Conservation (phyloP, 2,797 vertebrate genomes). For the Ctenochaetus hawaiiensis region DNA sequence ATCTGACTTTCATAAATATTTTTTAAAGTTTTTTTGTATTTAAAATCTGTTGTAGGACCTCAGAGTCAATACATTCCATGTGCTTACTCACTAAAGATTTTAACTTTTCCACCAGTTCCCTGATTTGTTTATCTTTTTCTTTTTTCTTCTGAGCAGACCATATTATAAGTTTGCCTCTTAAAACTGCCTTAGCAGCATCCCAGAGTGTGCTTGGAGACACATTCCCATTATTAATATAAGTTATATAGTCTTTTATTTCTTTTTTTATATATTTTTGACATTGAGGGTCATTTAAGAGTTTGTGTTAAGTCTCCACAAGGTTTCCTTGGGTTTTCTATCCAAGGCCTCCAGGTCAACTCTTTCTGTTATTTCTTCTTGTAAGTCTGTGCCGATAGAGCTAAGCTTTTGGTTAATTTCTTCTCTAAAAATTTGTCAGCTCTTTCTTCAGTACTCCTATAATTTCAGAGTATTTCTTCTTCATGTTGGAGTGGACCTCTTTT, state of each 20-base stretch:
- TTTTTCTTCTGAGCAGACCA: conserved; percentile 21
- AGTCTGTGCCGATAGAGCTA: no score
- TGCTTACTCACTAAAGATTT: background rate
- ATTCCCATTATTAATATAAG: background rate
- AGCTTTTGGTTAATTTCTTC: no score
- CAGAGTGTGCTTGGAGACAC: background rate
- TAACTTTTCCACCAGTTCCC: background rate
- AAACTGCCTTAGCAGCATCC: background rate
- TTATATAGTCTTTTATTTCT: conserved; percentile 6
- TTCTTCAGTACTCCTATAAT: no score
- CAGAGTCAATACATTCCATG: background rate
- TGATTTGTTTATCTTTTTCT: background rate
- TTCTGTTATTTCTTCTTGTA: no score
- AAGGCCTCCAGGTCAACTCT: no score
- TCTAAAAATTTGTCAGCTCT: no score
- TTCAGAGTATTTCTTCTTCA: no score
- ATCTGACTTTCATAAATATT: background rate
- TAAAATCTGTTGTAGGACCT: background rate
- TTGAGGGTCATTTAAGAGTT: background rate
- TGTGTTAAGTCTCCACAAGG: conserved; percentile 11
- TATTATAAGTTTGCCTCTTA: background rate
- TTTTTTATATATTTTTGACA: accelerated
- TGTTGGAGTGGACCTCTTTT: no score
- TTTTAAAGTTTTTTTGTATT: background rate
- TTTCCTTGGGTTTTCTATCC: background rate